Base-by-base conservation (phyloP, 1,140 invertebrate species). In the Pseudomyrmex cubaensis region DNA sequence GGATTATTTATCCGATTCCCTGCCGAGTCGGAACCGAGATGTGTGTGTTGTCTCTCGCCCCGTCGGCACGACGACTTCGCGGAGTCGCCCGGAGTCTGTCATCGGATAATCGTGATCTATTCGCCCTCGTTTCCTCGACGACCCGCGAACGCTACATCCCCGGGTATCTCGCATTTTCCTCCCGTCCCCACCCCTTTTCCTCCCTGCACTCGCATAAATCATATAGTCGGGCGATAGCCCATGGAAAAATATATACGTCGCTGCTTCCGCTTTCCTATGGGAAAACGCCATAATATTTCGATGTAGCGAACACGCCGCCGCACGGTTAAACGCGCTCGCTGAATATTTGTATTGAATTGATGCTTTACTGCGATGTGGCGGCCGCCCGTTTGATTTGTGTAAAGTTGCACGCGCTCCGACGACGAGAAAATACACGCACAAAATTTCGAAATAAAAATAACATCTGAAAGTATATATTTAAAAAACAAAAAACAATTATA, bases 61-160 rank as follows among this genome's bases (percentile, higher is more conserved):
- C 35, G 35, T 35, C 35, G 25, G 4, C 25, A 4, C 62, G 46
- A 35, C 35, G 35, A 35, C 35, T 35, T 5, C 57, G 50, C 62
- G n/a, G 50, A 80, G 69, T 73, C 76, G 35, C 17, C 66, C 64
- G 46, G 54, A 80, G 69, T 62, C 72, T 83, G 87, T 88, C 86
- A 74, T 67, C 73, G 48, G 61, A 74, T 88, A 88, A 88, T 88
- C 86, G 78, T 88, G 87, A 88, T 88, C 77, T 88, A 88, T 88
- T 88, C 86, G 84, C 78, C 74, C 77, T 46, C 83, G 77, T 88
- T 88, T 78, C 57, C 50, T 25, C 35, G 4, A 10, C 74, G 74
- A 84, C 56, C 73, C 57, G 62, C 77, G 50, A 87, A 88, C 83
- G 87, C 83, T 78, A 74, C 75, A 85, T 88, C 59, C 66, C 54